These are phyloP conservation scores for Chanos chanos DNA, from an alignment of 2,797 vertebrate species.

Conservation along the genomic window DNA sequence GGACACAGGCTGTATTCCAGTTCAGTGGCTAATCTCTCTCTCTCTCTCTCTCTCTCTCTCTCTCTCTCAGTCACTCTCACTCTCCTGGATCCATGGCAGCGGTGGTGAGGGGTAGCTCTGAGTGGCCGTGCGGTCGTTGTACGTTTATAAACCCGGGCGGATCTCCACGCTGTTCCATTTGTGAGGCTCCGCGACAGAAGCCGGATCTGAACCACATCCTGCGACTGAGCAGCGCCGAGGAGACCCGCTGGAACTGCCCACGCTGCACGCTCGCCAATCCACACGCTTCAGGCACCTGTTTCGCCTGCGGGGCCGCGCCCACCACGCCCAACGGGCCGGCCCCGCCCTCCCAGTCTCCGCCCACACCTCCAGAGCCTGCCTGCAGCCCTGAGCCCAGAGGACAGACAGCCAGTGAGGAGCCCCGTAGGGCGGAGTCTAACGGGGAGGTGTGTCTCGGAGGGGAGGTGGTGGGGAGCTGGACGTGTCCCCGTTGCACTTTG, in stretches of 20 bases:
- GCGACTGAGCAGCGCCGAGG: conserved; percentile 87
- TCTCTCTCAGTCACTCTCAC: conserved; percentile 79
- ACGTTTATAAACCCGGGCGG: conserved; percentile 88
- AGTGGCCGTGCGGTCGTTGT: conserved; percentile 97
- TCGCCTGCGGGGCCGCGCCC: conserved; percentile 77
- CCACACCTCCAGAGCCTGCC: conserved; percentile 56
- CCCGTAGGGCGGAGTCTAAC: not conserved
- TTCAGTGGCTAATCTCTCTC: not conserved
- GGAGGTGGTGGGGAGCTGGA: conserved; percentile 75
- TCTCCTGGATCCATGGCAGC: conserved; percentile 90
- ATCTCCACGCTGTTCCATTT: conserved; percentile 93
- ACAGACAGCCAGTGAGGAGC: conserved; percentile 68
- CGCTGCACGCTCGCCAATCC: conserved; percentile 94
- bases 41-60: not conserved
- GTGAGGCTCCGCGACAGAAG: conserved; percentile 92
- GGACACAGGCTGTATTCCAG: not conserved
- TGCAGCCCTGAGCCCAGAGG: conserved; percentile 57
- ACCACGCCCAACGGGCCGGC: conserved; percentile 62
- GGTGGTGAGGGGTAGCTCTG: conserved; percentile 67
- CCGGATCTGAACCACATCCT: conserved; percentile 96
- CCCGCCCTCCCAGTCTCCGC: conserved; percentile 42
- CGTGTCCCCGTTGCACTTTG: conserved; percentile 92
- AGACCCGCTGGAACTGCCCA: conserved; percentile 87
- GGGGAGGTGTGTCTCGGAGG: conserved; percentile 40
- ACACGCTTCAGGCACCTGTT: conserved; percentile 83